Evolutionary conservation across 2,797 vertebrate genomes (phyloP).

Genomic region (Cynodonichthys magdalenae): DNA sequence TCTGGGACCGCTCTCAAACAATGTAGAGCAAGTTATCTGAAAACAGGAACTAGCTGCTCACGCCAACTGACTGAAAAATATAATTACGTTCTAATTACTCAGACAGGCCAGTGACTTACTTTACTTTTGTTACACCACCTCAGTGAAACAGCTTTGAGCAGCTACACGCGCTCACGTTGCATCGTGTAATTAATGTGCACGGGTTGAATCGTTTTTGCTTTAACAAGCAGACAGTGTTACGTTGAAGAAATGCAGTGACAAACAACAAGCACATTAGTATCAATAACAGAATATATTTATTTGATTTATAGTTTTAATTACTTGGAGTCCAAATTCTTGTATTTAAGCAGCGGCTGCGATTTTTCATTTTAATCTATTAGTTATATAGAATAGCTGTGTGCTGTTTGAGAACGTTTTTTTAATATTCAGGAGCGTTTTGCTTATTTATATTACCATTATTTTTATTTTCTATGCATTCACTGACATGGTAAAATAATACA

Average conservation of each 20-base stretch:
- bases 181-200: not conserved
- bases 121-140: not conserved
- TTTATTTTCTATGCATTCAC: no score
- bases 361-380: no score
- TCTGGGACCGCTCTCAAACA: not conserved
- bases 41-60: not conserved
- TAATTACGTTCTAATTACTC: not conserved
- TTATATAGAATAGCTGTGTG: no score
- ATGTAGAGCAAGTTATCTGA: not conserved
- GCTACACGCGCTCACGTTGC: not conserved
- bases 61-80: no score
- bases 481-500: no score
- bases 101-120: not conserved
- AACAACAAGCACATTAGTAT: no score
- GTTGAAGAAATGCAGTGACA: not conserved
- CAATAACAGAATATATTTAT: not conserved
- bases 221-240: not conserved
- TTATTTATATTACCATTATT: no score
- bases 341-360: no score
- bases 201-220: not conserved
- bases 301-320: no score
- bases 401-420: no score
- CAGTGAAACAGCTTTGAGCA: not conserved
- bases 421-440: no score
- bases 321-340: no score